Base-by-base conservation (phyloP, 1,140 invertebrate genomes). In the Rhagoletis pomonella region DNA sequence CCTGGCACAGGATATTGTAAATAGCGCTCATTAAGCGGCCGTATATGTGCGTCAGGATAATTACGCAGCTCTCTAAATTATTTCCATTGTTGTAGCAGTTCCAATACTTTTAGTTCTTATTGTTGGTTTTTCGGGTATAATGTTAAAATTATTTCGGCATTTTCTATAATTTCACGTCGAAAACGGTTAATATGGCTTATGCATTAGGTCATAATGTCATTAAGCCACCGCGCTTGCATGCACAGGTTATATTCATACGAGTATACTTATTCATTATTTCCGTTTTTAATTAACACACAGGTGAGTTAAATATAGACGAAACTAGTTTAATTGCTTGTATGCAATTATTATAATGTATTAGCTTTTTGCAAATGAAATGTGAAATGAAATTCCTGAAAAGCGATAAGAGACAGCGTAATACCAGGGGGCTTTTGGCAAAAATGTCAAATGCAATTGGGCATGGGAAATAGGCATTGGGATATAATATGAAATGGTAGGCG, bases 201-300 rank as follows among this genome's bases (percentile, higher is more conserved):
- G 67, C 17, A 73, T 47, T 73, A 73, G 67, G 67, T 47, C 42
- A 73, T 73, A 73, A 73, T 73, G 67, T 47, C 67, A 73, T 73
- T 73, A 47, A 73, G 67, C 67, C 67, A n/a, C 67, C 67, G 39
- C 67, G 44, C 29, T 47, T 73, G 67, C 7, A 5, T 55, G 10
- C 10, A 10, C 29, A 29, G 29, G 29, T 44, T 47, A 55, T 55
- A 55, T 29, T 29, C 29, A 29, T 29, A 29, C 29, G 29, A 29
- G 29, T 29, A 29, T 29, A 55, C 17, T 12, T 73, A 73, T 73
- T 12, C 44, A 73, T 73, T 73, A 73, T 73, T 73, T 55, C 19
- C 47, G 73, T 55, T 55, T 81, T 50, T 81, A 81, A 81, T 50
- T 81, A 81, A 81, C 73, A 81, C 73, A 55, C 44, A 81, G 47